phyloP scores from a whole-genome alignment of 2,113 vertebrate genomes.

The Melanocharis versteri region DNA sequence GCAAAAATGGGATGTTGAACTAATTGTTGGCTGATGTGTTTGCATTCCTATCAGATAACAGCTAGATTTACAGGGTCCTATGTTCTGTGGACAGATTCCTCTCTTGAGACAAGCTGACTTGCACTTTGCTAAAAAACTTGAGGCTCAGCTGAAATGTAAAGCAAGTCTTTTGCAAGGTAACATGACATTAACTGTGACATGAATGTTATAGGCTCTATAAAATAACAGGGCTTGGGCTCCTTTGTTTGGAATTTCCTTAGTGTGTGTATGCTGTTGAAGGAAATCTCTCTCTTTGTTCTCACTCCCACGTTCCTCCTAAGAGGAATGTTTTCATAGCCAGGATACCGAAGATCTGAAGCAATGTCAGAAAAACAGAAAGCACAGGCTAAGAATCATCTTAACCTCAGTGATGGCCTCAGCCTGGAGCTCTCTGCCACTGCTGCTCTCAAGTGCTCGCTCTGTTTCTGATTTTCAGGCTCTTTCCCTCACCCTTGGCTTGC shows the following conservation, averaged over 20 bases:
- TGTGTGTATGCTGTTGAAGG: background rate
- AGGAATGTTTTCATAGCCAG: background rate
- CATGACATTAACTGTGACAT: background rate
- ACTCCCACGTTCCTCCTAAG: background rate
- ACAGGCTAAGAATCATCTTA: background rate
- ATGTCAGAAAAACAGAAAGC: background rate
- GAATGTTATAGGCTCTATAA: background rate
- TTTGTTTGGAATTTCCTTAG: conserved; percentile 1
- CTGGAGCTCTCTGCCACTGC: background rate
- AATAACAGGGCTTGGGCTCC: background rate
- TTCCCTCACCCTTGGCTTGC: background rate
- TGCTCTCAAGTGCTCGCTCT: accelerated
- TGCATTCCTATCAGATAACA: background rate
- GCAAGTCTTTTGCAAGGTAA: background rate
- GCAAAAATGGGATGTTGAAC: background rate
- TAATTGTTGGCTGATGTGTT: background rate
- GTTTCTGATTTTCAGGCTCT: background rate
- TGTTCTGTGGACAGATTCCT: background rate
- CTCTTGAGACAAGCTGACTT: background rate
- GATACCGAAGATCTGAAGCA: background rate
- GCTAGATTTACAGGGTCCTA: background rate
- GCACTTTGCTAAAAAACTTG: background rate
- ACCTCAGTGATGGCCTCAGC: background rate
- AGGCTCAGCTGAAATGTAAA: background rate
- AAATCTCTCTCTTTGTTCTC: background rate